Percentiles rank a stretch among this genome's conserved stretches.
These are phyloP conservation scores for Matsumyia berberina DNA, from an alignment of 2,888 invertebrate species.

Conservation along the genomic window DNA sequence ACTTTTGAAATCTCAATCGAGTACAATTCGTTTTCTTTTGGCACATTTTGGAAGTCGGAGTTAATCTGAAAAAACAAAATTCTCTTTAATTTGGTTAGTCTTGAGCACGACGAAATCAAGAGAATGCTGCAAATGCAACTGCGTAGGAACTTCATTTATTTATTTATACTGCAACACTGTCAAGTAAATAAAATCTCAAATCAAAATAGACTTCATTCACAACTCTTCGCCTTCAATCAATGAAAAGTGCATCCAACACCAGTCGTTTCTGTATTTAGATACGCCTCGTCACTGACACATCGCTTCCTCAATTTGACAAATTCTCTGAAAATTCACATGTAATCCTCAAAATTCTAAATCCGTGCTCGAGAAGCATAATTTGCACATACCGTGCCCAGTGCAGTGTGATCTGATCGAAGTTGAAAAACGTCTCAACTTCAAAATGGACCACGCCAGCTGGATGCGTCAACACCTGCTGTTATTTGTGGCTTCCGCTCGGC, in stretches of 20 bases:
- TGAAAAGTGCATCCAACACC: slow-evolving; percentile 15
- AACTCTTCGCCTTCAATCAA: slow-evolving; percentile 37
- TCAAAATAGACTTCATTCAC: slow-evolving; percentile 53
- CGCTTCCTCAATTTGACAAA: slow-evolving; percentile 62
- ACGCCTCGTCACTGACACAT: slow-evolving; percentile 44
- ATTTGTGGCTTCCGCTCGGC: slow-evolving; percentile 76
- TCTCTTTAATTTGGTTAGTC: too few species aligned
- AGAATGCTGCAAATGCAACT: background rate
- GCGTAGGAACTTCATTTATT: too few species aligned
- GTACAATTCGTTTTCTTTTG: too few species aligned
- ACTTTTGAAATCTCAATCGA: too few species aligned
- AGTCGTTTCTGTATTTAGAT: slow-evolving; percentile 44
- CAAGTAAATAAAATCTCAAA: too few species aligned
- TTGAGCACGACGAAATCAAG: too few species aligned
- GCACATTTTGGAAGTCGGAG: too few species aligned
- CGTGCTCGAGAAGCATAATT: slow-evolving; percentile 60
- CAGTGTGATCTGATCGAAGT: slow-evolving; percentile 61
- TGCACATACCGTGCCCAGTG: slow-evolving; percentile 17
- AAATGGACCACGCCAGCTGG: slow-evolving; percentile 76
- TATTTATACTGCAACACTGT: too few species aligned
- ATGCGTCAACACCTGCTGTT: slow-evolving; percentile 77
- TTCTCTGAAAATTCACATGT: slow-evolving; percentile 35
- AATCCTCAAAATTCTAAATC: slow-evolving; percentile 61
- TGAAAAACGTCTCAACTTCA: slow-evolving; percentile 69
- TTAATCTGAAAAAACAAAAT: too few species aligned